Base-by-base conservation (phyloP, 2,888 invertebrate species). In the Hofmannophila pseudospretella region DNA sequence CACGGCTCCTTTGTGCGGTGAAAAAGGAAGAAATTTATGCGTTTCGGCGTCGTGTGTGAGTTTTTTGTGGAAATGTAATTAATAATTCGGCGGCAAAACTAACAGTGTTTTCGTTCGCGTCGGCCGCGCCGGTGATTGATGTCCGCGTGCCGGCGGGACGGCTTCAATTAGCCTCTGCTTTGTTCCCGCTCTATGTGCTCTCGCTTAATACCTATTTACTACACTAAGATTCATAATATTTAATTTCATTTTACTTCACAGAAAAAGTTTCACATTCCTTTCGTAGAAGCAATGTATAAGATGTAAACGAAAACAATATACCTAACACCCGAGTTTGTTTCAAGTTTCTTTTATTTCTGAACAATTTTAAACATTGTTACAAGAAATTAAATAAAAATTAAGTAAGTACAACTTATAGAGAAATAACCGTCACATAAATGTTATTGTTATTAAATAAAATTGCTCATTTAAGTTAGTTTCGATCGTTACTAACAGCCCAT, bases 1-100 rank as follows among this genome's bases (percentile, higher is more conserved):
- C 65, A 66, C 77, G 81, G 75, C 59, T 65, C 77, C 77, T 85
- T 86, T 86, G 86, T 84, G 81, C 72, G 75, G 71, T 79, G 77
- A 81, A 85, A 86, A 86, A 85, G 80, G 82, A 84, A 84, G 79
- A 86, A 85, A 86, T 85, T 86, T 86, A 85, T 86, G 80, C 77
- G 78, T 80, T 82, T 81, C 86, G 86, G 85, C 79, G 63, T 70
- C 77, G 78, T 82, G 84, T 84, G 80, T 76, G 66, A 70, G 39
- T 85, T 86, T 86, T 85, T 86, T 86, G 80, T 84, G 59, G 52
- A 80, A 82, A 84, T 82, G 86, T 87, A 86, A 87, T 87, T 87
- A 87, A 87, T 87, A 87, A 86, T 86, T 86, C 84, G 81, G 87
- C 87, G 87, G 88, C 85, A 87, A 88, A 88, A 87, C 88, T 87